Evolutionary conservation across 2,888 invertebrate genomes (phyloP), one percentile per base, ranked within the genome.

Genomic region (Encarsia formosa): DNA sequence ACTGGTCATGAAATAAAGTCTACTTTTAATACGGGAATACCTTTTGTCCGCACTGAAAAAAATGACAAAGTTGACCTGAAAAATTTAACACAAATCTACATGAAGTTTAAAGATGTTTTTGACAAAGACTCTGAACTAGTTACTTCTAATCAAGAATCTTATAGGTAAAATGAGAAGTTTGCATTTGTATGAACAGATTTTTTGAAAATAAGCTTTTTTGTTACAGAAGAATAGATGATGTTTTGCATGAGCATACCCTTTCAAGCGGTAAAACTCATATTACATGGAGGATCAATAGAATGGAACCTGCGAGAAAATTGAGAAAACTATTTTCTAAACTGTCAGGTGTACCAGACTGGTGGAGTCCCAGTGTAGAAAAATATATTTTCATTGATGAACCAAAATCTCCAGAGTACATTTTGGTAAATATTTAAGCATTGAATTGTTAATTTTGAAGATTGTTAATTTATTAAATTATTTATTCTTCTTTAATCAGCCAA

Each of bases 281-380:
- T 47, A 59, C 59, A 60, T 87, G 88, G 91, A 83, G 86, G 70
- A 82, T 91, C 44, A 90, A 87, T 71, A 83, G 85, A 54, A 86
- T 91, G 80, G 78, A 81, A 65, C 81, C 85, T 24, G 87, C 86
- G 40, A 81, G 88, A 66, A 67, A 85, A 42, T 66, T 92, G 11
- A 78, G 92, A 15, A 81, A 82, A 65, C 65, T 87, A 35, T 89
- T 92, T 70, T 83, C 83, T 2, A 80, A 86, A 59, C 88, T 90
- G 2, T 73, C 76, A 55, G 83, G 85, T 62, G 79, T 88, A 31
- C 83, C 85, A 8, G 52, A 61, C 31, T 83, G 82, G 72, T 83
- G 85, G 73, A 87, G 87, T 6, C 85, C 86, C 65, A 85, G 86
- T 62, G 81, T 87, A 43, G 91, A 92, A 71, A 83, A 89, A 65